These are phyloP conservation scores for Prorops nasuta DNA, from an alignment of 1,140 invertebrate genomes.

Conservation along the genomic window DNA sequence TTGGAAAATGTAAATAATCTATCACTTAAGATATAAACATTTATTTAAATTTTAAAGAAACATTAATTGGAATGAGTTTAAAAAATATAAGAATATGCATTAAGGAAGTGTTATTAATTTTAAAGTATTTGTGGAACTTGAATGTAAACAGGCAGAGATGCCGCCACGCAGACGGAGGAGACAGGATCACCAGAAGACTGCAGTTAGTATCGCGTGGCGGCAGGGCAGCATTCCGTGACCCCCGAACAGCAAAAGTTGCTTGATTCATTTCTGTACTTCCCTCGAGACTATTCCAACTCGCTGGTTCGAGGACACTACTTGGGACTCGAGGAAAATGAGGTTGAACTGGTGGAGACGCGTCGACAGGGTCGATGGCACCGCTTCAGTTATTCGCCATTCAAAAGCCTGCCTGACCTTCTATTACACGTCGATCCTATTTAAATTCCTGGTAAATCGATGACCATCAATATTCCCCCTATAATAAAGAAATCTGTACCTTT, in stretches of 20 bases:
- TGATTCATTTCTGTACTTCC: not conserved
- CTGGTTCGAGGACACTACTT: conserved; percentile 1
- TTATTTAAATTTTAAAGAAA: too few relatives aligned
- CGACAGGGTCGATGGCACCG: not conserved
- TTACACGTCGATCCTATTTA: conserved; percentile 20
- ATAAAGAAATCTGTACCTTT: too few relatives aligned
- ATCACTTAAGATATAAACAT: too few relatives aligned
- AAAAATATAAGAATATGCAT: too few relatives aligned
- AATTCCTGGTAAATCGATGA: too few relatives aligned
- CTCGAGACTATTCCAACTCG: conserved; percentile 1
- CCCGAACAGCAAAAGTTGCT: not conserved
- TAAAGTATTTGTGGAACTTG: too few relatives aligned
- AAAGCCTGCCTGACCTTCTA: conserved; percentile 33
- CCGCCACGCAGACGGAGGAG: conserved; percentile 53
- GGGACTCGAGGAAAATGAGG: not conserved
- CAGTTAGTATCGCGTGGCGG: conserved; percentile 56
- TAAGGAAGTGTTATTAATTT: too few relatives aligned
- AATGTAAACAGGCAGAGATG: conserved; percentile 35
- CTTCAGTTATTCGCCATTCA: conserved; percentile 15
- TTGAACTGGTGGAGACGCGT: not conserved
- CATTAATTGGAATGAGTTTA: too few relatives aligned
- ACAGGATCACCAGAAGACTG: conserved; percentile 37
- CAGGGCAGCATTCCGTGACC: conserved; percentile 11
- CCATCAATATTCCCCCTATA: too few relatives aligned
- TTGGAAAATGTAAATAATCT: too few relatives aligned